A percentile compares a stretch with the other conserved stretches of the same genome.
These are phyloP conservation scores for Ectemnius lituratus DNA, from an alignment of 2,888 invertebrate species.

Conservation along the genomic window DNA sequence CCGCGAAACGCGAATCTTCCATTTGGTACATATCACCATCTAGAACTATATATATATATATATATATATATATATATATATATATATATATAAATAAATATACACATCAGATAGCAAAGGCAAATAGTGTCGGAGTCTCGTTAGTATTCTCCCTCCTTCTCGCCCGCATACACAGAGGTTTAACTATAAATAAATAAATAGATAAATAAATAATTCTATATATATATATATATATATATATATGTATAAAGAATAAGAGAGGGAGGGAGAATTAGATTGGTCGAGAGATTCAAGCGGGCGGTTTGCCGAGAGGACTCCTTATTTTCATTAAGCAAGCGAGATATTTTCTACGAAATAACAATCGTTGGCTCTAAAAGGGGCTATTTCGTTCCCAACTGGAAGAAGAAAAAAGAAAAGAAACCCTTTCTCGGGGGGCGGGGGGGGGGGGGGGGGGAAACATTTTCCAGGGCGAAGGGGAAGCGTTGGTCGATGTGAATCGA, in stretches of 20 bases:
- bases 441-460: no score
- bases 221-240: constrained; percentile 2
- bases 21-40: constrained; percentile 77
- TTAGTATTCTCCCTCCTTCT: neutral
- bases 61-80: constrained; percentile 59
- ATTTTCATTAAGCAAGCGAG: constrained; percentile 13
- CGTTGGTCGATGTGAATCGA: constrained; percentile 9
- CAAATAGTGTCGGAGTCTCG: constrained; percentile 7
- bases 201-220: neutral
- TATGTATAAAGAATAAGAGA: neutral
- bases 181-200: neutral
- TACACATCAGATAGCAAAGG: constrained; percentile 30
- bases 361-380: neutral
- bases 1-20: constrained; percentile 74
- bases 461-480: neutral
- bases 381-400: no score
- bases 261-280: neutral
- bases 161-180: constrained; percentile 26
- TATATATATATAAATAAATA: constrained; percentile 60
- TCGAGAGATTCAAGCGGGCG: neutral
- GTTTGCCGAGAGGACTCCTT: neutral
- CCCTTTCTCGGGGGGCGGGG: no score
- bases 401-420: no score
- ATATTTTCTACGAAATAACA: constrained; percentile 19
- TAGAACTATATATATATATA: constrained; percentile 28